Base-by-base conservation (phyloP, 2,888 invertebrate genomes). In the Luffia ferchaultella region DNA sequence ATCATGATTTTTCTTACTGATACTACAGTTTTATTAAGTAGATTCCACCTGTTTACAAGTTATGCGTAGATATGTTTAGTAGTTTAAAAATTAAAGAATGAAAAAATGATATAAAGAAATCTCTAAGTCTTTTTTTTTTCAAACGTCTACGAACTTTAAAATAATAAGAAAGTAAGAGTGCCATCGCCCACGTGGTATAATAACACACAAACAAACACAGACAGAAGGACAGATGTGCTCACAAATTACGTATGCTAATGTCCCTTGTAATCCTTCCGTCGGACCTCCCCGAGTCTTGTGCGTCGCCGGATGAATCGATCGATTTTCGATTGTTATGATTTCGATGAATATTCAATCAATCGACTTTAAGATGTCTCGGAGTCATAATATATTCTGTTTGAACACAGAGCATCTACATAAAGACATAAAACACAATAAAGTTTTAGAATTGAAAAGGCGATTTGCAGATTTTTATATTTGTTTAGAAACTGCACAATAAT, bases 161-260 rank as follows among this genome's bases (percentile, higher is more conserved):
- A 73, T 70, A 73, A 73, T 70, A 71, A 68, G 52, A 74, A 70
- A 70, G 68, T 68, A 64, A 67, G 64, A 62, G 61, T 51, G n/a
- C 12, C 16, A 15, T 68, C 75, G 71, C 76, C 73, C 76, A 74
- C 74, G 68, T 67, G 63, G 45, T 3, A 12, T 30, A 12, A 30
- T 30, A 3, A 30, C 3, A 30, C 30, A 30, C 30, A 12, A 3
- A 12, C 12, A 30, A 3, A 30, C 30, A 12, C 30, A 30, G 30
- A 30, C 48, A 50, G 20, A 41, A 60, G 63, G 66, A 64, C 73
- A 74, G 71, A 68, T 74, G 71, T 70, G 67, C 65, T 71, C 73
- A 71, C 72, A 68, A 75, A 80, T 82, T 79, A 80, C 73, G 74
- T 79, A 83, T 82, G 82, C 64, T 76, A 83, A 82, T 82, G 71